Evolutionary conservation across 2,888 invertebrate genomes (phyloP), one percentile per base, ranked within the genome.

Genomic region (Hemithea aestivaria): DNA sequence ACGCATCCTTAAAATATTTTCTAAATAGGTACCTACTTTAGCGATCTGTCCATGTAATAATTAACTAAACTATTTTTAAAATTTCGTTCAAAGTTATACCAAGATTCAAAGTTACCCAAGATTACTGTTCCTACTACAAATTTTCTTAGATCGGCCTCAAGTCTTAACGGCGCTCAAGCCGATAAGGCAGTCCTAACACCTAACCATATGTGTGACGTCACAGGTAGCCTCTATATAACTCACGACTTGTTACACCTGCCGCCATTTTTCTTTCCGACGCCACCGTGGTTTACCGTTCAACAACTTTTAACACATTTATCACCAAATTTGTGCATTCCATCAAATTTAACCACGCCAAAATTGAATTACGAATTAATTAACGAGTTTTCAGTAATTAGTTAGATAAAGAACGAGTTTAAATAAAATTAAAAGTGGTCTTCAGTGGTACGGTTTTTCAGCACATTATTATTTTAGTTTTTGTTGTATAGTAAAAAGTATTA

Each of bases 141-240:
- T 4, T 16, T 16, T 5, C 5, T 2, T 16, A 16, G 16, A 5
- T 20, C 30, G 31, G 10, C 12, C 37, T 38, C 35, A 46, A 46
- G 44, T 27, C 48, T 51, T 50, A 27, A 47, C 62, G 58, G 60
- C 66, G 30, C 25, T 8, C 7, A 11, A 28, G 75, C 73, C 73
- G 76, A 76, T 66, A 72, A 68, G 10, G 10, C 8, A 12, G 11
- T 67, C 66, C 47, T 53, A 51, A 60, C 70, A 73, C 67, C 73
- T 66, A 70, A 61, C 66, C 59, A 69, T 73, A 73, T 66, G 71
- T 74, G 74, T 84, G 85, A 85, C 85, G 85, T 74, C 84, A 81
- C 79, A 78, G 73, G 75, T 71, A 63, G 66, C 64, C 64, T 69
- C 63, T 85, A 85, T 85, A 85, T 73, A 84, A 79, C 74, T 70